phyloP scores from a whole-genome alignment of 2,113 vertebrate species.

The Sinocyclocheilus anophthalmus region DNA sequence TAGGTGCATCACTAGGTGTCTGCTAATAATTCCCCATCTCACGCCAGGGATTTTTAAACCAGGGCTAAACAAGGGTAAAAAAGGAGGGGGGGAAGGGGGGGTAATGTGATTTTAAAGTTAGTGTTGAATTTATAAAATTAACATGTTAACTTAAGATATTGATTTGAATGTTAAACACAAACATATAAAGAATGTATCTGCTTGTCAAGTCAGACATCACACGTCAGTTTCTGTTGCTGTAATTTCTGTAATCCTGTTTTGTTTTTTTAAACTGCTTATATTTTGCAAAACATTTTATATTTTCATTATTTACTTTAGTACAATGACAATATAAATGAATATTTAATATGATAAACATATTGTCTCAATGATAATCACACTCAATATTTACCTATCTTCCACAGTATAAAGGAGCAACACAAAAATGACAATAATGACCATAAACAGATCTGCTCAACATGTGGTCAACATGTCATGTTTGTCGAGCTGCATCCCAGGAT shows the following conservation, averaged over 20 bases:
- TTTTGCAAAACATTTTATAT: not conserved
- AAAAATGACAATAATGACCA: not conserved
- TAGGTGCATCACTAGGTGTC: not conserved
- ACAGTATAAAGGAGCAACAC: not conserved
- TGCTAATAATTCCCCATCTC: not conserved
- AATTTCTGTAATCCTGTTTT: not conserved
- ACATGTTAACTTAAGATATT: too few relatives aligned
- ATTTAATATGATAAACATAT: not conserved
- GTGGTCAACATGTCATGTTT: conserved; percentile 22
- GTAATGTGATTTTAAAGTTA: too few relatives aligned
- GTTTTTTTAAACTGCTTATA: not conserved
- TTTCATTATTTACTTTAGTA: not conserved
- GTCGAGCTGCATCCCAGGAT: conserved; percentile 33
- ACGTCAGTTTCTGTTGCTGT: not conserved
- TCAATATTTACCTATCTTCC: not conserved
- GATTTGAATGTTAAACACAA: too few relatives aligned
- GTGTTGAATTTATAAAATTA: not conserved
- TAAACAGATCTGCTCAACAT: conserved; percentile 17
- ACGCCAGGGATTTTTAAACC: too few relatives aligned
- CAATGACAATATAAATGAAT: not conserved
- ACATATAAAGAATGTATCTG: too few relatives aligned
- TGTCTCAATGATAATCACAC: not conserved
- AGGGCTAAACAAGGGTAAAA: too few relatives aligned
- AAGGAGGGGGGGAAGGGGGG: too few relatives aligned
- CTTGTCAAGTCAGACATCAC: not conserved